phyloP scores from a whole-genome alignment of 2,113 vertebrate species.

The Piprites chloris region DNA sequence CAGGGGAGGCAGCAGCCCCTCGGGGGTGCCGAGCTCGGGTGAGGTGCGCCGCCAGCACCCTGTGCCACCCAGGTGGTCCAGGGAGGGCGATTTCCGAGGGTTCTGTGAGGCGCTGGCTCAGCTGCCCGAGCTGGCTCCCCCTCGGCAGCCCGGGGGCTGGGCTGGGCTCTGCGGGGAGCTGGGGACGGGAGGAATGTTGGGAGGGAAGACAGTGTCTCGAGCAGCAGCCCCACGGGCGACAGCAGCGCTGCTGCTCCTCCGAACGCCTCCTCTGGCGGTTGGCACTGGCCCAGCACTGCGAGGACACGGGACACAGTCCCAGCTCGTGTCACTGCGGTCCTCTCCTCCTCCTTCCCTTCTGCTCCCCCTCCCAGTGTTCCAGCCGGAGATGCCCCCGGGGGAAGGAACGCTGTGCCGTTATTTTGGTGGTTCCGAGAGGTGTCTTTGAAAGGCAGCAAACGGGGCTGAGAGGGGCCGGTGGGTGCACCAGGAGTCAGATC shows the following conservation, averaged over 20 bases:
- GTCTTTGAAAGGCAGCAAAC: accelerated
- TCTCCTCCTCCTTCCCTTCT: neutral
- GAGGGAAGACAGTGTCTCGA: neutral
- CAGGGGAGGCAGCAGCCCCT: neutral
- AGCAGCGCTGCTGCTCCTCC: neutral
- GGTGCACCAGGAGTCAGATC: accelerated
- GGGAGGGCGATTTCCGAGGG: accelerated
- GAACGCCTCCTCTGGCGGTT: neutral
- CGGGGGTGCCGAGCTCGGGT: neutral
- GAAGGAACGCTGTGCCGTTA: accelerated
- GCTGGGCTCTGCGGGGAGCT: neutral
- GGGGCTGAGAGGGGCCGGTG: accelerated
- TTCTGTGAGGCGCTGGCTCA: neutral
- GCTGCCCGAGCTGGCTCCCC: neutral
- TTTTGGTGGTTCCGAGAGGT: neutral
- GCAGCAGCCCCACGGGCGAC: neutral
- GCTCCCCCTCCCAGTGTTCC: neutral
- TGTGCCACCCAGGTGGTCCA: neutral
- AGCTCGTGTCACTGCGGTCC: neutral
- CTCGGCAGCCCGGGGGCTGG: neutral
- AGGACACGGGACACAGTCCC: neutral
- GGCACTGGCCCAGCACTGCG: neutral
- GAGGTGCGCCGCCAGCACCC: neutral
- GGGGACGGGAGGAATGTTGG: neutral
- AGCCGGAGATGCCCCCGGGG: accelerated